Evolutionary conservation across 2,888 invertebrate species (phyloP).

Genomic region (Drosophila quinaria): DNA sequence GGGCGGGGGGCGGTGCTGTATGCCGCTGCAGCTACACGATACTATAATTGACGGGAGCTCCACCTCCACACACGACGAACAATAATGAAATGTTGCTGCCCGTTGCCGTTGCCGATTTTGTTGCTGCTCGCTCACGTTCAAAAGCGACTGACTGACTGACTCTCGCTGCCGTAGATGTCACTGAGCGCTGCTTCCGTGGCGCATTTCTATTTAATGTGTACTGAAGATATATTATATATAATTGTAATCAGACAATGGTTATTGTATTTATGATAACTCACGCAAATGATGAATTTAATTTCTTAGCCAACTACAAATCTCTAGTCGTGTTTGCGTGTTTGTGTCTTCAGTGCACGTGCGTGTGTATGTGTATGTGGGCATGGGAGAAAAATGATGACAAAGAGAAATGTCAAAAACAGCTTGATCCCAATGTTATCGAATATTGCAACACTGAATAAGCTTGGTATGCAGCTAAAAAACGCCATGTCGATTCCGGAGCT

Average conservation of each 20-base stretch:
- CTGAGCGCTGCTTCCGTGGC: constrained; percentile 53
- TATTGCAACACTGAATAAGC: neutral
- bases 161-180: constrained; percentile 47
- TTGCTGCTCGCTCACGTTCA: constrained; percentile 51
- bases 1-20: constrained; percentile 28
- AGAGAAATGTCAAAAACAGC: constrained; percentile 66
- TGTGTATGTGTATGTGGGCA: constrained; percentile 44
- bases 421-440: constrained; percentile 36
- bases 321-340: constrained; percentile 31
- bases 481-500: no score
- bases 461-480: neutral
- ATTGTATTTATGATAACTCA: constrained; percentile 63
- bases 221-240: constrained; percentile 40
- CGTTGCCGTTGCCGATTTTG: constrained; percentile 49
- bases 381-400: constrained; percentile 38
- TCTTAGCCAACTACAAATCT: constrained; percentile 54
- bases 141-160: constrained; percentile 19
- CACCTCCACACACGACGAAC: constrained; percentile 74
- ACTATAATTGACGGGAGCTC: constrained; percentile 75
- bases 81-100: constrained; percentile 62
- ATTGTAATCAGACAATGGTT: constrained; percentile 17
- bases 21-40: constrained; percentile 50
- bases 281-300: constrained; percentile 60
- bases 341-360: constrained; percentile 46
- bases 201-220: constrained; percentile 52